Evolutionary conservation across 2,888 invertebrate genomes (phyloP), one percentile per base, ranked within the genome.

Genomic region (Erynnis tages): DNA sequence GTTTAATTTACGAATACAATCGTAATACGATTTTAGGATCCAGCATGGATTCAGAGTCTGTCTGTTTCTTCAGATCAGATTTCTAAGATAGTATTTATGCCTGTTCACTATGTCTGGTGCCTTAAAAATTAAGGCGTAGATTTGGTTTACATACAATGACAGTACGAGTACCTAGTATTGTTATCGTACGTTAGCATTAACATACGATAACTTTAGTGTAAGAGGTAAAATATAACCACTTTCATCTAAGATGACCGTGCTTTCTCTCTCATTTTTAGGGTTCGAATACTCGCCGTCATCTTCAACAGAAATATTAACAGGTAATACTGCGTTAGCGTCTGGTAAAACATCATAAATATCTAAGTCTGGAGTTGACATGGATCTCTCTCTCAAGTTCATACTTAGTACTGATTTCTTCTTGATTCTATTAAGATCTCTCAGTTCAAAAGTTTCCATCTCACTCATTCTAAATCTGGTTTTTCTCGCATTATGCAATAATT

Each of bases 271-370:
- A 32, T 11, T 21, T 14, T 25, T 17, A 6, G 17, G 17, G 8
- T 4, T 3, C 10, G 29, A 16, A 6, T 32, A 19, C 14, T 32
- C 21, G 5, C 0, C 14, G 7, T 44, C 32, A 4, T 32, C 44
- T 21, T 19, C 32, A n/a, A n/a, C n/a, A 16, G 21, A n/a, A 25
- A 6, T n/a, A n/a, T 10, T 19, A 16, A 34, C 17, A 7, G 34
- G 34, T 16, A 4, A 4, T 16, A 4, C n/a, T 34, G 5, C 14
- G 1, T 7, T 4, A 16, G 5, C 14, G 1, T 7, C 2, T 34
- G 34, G 34, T n/a, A 34, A 13, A 6, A 25, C 16, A 23, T 45
- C 45, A 13, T 45, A 45, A 23, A 45, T 45, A 45, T 45, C 34
- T 10, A 34, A 32, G 13, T 21, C 23, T 2, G 45, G 16, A 10